Evolutionary conservation across 2,797 vertebrate genomes (phyloP).

Genomic region (Scolopax rusticola): DNA sequence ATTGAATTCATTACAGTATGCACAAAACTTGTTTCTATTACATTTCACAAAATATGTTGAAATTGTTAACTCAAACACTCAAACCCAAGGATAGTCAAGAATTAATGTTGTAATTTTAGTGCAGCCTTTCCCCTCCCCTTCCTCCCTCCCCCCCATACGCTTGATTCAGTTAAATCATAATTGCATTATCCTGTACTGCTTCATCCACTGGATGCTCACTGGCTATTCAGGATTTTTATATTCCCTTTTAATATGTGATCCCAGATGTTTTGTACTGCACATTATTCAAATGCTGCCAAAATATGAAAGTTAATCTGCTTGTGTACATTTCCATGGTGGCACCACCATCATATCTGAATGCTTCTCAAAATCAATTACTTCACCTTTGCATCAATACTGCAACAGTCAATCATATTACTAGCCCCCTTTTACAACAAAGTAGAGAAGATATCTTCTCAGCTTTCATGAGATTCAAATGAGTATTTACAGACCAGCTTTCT

Average conservation of each 20-base stretch:
- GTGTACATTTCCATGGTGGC: background rate
- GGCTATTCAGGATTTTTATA: background rate
- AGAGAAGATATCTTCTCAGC: background rate
- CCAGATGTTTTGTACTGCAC: background rate
- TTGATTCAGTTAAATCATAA: background rate
- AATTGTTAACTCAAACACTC: background rate
- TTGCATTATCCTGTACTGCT: background rate
- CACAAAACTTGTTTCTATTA: background rate
- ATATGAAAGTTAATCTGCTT: background rate
- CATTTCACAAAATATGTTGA: background rate
- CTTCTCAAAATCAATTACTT: slow-evolving; percentile 5
- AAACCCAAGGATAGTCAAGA: background rate
- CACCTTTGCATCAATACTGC: background rate
- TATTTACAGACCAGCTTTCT: background rate
- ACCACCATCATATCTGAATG: background rate
- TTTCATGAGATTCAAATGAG: background rate
- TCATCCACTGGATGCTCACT: background rate
- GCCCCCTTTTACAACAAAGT: background rate
- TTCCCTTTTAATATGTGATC: background rate
- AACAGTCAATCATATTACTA: background rate
- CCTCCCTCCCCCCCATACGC: fast-evolving
- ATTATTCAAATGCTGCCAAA: background rate
- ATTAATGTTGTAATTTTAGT: background rate
- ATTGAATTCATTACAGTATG: background rate
- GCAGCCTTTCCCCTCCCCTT: background rate